A percentile compares a stretch with the other conserved stretches of the same genome.
phyloP scores from a whole-genome alignment of 2,113 vertebrate genomes.

The Lophius piscatorius region DNA sequence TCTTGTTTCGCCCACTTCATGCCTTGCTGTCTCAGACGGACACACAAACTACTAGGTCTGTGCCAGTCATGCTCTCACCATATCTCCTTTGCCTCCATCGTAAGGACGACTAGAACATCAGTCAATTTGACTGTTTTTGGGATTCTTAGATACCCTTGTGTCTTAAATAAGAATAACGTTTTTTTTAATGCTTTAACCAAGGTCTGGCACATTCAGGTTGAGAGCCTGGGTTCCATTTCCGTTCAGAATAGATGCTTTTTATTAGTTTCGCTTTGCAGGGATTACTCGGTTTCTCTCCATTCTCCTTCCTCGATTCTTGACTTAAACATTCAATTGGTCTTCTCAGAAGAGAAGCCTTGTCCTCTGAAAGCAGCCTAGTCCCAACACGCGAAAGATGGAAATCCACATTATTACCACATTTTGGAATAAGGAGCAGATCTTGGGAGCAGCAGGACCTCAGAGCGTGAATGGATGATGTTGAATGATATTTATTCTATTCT shows the following conservation, averaged over 20 bases:
- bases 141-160: constrained; percentile 12
- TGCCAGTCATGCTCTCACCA: no score
- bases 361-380: constrained; percentile 9
- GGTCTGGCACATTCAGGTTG: constrained; percentile 1
- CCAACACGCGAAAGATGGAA: constrained; percentile 42
- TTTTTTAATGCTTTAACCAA: not conserved
- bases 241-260: constrained; percentile 11
- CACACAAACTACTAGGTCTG: constrained; percentile 43
- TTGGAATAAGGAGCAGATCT: constrained; percentile 47
- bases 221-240: constrained; percentile 15
- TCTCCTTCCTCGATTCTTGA: constrained; percentile 23
- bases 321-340: constrained; percentile 23
- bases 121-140: constrained; percentile 27
- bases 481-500: no score
- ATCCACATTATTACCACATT: constrained; percentile 29
- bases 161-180: constrained; percentile 17
- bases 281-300: constrained; percentile 15
- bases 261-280: constrained; percentile 20
- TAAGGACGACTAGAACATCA: constrained; percentile 23
- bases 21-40: constrained; percentile 11
- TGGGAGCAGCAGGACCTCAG: constrained; percentile 15
- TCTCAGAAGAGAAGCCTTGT: not conserved
- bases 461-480: no score
- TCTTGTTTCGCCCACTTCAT: constrained; percentile 7
- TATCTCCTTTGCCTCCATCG: constrained; percentile 1